These are phyloP conservation scores for Scaptomyza polygonia DNA, from an alignment of 2,888 invertebrate species.

Conservation along the genomic window DNA sequence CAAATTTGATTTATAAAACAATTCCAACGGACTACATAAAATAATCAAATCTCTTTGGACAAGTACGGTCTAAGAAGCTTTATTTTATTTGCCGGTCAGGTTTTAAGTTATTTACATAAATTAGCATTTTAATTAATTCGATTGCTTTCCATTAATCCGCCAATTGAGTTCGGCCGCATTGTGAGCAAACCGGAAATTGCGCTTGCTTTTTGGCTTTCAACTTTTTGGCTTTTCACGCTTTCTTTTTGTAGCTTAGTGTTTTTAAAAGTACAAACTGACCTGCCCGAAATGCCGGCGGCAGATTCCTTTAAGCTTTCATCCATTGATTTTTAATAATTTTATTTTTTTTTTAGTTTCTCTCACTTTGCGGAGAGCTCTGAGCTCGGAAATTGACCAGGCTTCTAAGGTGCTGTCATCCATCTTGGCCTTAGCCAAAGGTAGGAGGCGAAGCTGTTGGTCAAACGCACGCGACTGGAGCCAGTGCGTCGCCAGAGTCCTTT, in stretches of 20 bases:
- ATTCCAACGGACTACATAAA: not conserved
- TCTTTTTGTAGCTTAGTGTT: conserved; percentile 38
- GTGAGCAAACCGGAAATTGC: conserved; percentile 62
- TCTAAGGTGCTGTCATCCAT: conserved; percentile 15
- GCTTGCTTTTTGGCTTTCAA: conserved; percentile 24
- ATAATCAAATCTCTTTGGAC: not conserved
- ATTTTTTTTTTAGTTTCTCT: too few species aligned
- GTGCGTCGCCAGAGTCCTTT: conserved; percentile 24
- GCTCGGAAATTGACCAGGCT: conserved; percentile 10
- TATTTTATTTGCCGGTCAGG: conserved; percentile 35
- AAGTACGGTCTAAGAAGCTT: not conserved
- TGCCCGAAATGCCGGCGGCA: conserved; percentile 26
- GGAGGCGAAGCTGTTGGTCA: conserved; percentile 29
- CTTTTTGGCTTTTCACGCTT: conserved; percentile 12
- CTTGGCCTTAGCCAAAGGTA: conserved; percentile 6
- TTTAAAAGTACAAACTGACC: not conserved
- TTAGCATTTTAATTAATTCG: conserved; percentile 63
- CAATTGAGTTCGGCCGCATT: conserved; percentile 23
- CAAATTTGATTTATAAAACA: not conserved
- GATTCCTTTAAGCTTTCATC: conserved; percentile 63
- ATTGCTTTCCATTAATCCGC: conserved; percentile 21
- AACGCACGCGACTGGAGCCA: conserved; percentile 41
- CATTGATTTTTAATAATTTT: conserved; percentile 77
- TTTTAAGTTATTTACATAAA: conserved; percentile 25
- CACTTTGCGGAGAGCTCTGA: conserved; percentile 1